Conservation (phyloP, 2,113 vertebrate genomes). For the Terrapene triunguis region DNA sequence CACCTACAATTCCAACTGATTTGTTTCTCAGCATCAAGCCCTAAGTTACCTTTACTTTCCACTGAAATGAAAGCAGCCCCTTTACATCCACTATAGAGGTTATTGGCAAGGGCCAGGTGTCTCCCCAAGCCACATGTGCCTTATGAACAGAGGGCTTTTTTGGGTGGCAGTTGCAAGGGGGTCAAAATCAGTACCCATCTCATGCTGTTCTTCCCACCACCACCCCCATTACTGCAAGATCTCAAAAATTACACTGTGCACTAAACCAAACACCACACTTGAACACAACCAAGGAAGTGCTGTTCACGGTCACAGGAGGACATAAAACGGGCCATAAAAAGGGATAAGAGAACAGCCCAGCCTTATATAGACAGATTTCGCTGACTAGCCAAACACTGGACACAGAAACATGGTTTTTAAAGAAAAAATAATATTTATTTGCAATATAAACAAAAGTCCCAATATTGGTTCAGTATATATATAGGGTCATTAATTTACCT, state of each 20-base stretch:
- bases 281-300: slow-evolving; percentile 59
- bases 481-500: slow-evolving; percentile 91
- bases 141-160: neutral
- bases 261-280: slow-evolving; percentile 63
- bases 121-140: neutral
- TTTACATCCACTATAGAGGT: neutral
- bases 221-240: slow-evolving; percentile 51
- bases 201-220: slow-evolving; percentile 45
- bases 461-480: slow-evolving; percentile 89
- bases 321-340: slow-evolving; percentile 37
- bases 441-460: slow-evolving; percentile 97
- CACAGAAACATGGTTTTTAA: slow-evolving; percentile 81
- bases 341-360: neutral
- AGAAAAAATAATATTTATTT: slow-evolving; percentile 99
- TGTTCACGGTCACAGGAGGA: slow-evolving; percentile 37
- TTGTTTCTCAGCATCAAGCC: neutral
- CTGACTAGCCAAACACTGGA: slow-evolving; percentile 59
- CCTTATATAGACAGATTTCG: slow-evolving; percentile 46
- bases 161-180: neutral
- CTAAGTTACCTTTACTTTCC: neutral
- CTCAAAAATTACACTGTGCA: slow-evolving; percentile 70
- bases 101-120: neutral
- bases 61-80: neutral
- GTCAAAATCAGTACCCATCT: slow-evolving; percentile 33
- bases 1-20: neutral